These are phyloP conservation scores for Pomatorhinus ruficollis DNA, from an alignment of 2,113 vertebrate species.

Conservation along the genomic window DNA sequence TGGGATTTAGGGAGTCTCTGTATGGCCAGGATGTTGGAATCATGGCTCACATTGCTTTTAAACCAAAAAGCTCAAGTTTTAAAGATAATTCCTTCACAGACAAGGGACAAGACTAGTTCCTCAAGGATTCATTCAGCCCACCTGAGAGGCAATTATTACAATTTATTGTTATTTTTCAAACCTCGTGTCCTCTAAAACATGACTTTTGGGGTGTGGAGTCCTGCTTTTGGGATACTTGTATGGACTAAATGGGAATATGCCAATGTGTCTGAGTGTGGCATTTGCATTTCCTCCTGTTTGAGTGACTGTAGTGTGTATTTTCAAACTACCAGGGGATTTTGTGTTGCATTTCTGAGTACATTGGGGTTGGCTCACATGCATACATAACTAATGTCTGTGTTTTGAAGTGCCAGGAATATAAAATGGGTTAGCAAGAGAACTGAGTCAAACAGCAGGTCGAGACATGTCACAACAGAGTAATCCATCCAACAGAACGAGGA, in stretches of 20 bases:
- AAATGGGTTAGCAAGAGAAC: conserved; percentile 12
- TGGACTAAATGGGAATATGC: background rate
- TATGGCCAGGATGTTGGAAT: background rate
- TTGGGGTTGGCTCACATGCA: background rate
- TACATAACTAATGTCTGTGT: conserved; percentile 38
- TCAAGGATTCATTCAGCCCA: background rate
- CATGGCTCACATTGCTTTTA: background rate
- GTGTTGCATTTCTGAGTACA: conserved; percentile 1
- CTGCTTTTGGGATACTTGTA: background rate
- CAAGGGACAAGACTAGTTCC: background rate
- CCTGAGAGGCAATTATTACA: background rate
- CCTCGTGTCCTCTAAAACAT: background rate
- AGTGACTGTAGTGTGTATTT: background rate
- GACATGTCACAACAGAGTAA: conserved; percentile 44
- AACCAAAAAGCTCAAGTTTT: background rate
- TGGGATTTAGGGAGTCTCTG: background rate
- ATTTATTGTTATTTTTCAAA: background rate
- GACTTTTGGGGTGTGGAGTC: background rate
- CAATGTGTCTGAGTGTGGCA: background rate
- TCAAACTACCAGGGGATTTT: conserved; percentile 9
- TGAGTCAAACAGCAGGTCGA: conserved; percentile 17
- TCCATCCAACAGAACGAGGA: conserved; percentile 4
- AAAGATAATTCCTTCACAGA: background rate
- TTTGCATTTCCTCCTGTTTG: conserved; percentile 10
- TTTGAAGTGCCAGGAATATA: conserved; percentile 36